These are phyloP conservation scores for Centropristis striata DNA, from an alignment of 2,113 vertebrate genomes.

Conservation along the genomic window DNA sequence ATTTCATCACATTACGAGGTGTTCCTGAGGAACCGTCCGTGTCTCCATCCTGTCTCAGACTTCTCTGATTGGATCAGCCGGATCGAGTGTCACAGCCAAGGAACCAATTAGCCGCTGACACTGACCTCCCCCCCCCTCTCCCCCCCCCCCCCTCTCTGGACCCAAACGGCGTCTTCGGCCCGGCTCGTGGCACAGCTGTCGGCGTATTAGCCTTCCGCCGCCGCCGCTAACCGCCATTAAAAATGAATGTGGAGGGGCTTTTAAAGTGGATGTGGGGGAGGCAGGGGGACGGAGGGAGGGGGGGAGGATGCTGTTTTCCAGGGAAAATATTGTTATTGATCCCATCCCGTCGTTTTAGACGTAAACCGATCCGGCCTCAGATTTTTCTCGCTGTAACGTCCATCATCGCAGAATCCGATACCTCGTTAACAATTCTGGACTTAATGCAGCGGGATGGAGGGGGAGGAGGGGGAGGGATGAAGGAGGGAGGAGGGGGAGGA, in stretches of 20 bases:
- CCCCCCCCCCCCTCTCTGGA: constrained; percentile 83
- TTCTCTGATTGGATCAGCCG: constrained; percentile 82
- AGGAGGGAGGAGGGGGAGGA: not conserved
- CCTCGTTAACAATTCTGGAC: constrained; percentile 90
- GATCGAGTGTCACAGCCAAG: constrained; percentile 84
- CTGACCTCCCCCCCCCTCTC: constrained; percentile 88
- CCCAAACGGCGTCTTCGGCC: constrained; percentile 90
- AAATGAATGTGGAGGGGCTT: constrained; percentile 93
- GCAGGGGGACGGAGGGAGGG: constrained; percentile 47
- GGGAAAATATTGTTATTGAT: constrained; percentile 99
- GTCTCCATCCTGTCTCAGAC: constrained; percentile 76
- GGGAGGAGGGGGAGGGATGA: not conserved
- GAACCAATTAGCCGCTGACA: constrained; percentile 91
- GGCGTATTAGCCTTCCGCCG: constrained; percentile 91
- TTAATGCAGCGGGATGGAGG: constrained; percentile 83
- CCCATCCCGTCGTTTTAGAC: constrained; percentile 92
- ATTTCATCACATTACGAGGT: constrained; percentile 28
- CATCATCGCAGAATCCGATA: constrained; percentile 71
- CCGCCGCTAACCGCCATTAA: constrained; percentile 95
- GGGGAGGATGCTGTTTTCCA: constrained; percentile 86
- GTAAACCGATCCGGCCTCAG: constrained; percentile 90
- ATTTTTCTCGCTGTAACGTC: constrained; percentile 63
- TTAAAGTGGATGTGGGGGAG: constrained; percentile 83
- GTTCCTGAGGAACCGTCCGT: constrained; percentile 24
- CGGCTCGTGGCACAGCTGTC: constrained; percentile 92